These are phyloP conservation scores for Pontoporia blainvillei DNA, from an alignment of 2,113 vertebrate genomes.

Conservation along the genomic window DNA sequence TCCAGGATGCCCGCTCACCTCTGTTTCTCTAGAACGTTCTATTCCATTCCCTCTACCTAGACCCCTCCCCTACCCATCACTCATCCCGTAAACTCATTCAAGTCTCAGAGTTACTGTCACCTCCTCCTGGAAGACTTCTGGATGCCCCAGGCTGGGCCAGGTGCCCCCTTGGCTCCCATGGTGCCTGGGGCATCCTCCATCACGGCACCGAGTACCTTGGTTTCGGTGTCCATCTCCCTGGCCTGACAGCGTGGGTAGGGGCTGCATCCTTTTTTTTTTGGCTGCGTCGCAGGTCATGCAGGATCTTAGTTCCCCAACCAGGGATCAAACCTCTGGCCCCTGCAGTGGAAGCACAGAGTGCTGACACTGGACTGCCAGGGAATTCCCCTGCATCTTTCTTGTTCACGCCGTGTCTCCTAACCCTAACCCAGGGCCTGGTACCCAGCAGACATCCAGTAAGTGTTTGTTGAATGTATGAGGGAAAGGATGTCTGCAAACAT, in stretches of 20 bases:
- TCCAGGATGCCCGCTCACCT: background rate
- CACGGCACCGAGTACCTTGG: background rate
- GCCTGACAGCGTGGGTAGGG: accelerated
- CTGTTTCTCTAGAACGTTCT: background rate
- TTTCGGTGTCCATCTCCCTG: background rate
- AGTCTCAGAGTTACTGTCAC: background rate
- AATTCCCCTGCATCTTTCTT: no score
- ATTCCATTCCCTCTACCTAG: background rate
- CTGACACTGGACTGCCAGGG: no score
- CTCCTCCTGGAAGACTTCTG: background rate
- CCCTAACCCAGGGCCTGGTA: background rate
- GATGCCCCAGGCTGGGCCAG: background rate
- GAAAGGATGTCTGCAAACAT: background rate
- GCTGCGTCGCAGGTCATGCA: no score
- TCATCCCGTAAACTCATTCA: background rate
- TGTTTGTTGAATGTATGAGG: background rate
- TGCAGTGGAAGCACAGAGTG: no score
- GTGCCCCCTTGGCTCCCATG: background rate
- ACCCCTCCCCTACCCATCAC: background rate
- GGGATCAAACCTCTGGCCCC: no score
- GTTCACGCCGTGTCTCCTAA: accelerated
- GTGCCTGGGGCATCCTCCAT: accelerated
- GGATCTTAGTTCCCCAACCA: no score
- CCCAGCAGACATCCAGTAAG: background rate
- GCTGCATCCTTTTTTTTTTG: background rate